Conservation (phyloP, 1,140 invertebrate genomes). For the Babylonia areolata region DNA sequence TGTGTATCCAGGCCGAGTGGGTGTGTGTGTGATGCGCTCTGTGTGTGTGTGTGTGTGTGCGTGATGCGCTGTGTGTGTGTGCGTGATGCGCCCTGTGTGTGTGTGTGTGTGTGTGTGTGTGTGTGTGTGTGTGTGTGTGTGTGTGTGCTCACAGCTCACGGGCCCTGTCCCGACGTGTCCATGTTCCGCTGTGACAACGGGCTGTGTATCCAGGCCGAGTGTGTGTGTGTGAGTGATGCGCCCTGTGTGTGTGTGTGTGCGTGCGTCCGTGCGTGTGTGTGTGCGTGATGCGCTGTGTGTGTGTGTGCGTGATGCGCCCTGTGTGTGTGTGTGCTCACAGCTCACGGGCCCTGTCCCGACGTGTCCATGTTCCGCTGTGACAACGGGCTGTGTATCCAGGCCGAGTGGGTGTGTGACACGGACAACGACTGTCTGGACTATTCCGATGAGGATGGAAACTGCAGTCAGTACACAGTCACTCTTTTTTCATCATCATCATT, state of each 20-base stretch:
- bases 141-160: neutral
- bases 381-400: slow-evolving; percentile 94
- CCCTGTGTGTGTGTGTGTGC: no score
- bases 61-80: no score
- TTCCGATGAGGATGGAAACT: slow-evolving; percentile 66
- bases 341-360: slow-evolving; percentile 86
- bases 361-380: slow-evolving; percentile 91
- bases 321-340: no score
- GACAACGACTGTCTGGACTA: slow-evolving; percentile 66
- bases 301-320: no score
- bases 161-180: slow-evolving; percentile 86
- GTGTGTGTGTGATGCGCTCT: no score
- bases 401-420: slow-evolving; percentile 91
- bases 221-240: neutral
- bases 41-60: no score
- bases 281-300: no score
- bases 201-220: slow-evolving; percentile 95
- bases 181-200: slow-evolving; percentile 96
- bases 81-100: no score
- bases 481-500: no score
- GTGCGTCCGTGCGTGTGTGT: no score
- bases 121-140: neutral
- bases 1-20: neutral
- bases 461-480: slow-evolving; percentile 55
- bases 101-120: neutral